Evolutionary conservation across 53 echinoderm and acorn worm species (phyloP).

Genomic region (Pentamera pediparva): DNA sequence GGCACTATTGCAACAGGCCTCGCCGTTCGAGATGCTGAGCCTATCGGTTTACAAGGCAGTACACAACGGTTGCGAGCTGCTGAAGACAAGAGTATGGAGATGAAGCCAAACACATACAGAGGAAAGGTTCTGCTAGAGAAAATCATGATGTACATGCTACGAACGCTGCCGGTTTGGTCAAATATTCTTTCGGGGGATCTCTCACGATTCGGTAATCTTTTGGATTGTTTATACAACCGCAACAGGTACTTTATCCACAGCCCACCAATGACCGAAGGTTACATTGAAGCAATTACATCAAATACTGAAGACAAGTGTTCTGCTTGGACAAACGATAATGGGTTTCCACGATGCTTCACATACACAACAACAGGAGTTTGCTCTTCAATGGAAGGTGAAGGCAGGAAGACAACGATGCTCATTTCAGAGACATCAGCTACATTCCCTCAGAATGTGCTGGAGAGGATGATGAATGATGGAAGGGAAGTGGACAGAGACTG

Average conservation of each 20-base stretch:
- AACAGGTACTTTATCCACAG: background rate
- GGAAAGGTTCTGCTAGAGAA: background rate
- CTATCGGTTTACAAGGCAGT: background rate
- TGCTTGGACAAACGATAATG: background rate
- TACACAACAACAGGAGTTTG: background rate
- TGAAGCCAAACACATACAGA: background rate
- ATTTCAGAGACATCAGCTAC: background rate
- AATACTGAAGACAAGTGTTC: background rate
- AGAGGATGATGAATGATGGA: no score
- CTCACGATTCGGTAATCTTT: background rate
- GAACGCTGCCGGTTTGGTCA: background rate
- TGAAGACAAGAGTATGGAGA: no score
- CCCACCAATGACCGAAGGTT: conserved; percentile 2
- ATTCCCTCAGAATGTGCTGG: background rate
- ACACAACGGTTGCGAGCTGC: background rate
- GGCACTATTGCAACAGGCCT: background rate
- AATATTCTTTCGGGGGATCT: background rate
- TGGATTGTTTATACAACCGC: background rate
- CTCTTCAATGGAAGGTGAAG: background rate
- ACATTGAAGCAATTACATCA: background rate
- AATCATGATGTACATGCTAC: background rate
- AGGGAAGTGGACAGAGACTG: no score
- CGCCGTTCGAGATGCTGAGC: background rate
- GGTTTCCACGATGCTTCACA: background rate
- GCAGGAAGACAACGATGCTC: background rate